phyloP scores from a whole-genome alignment of 2,797 vertebrate species.

The Leptatherina wallacei region DNA sequence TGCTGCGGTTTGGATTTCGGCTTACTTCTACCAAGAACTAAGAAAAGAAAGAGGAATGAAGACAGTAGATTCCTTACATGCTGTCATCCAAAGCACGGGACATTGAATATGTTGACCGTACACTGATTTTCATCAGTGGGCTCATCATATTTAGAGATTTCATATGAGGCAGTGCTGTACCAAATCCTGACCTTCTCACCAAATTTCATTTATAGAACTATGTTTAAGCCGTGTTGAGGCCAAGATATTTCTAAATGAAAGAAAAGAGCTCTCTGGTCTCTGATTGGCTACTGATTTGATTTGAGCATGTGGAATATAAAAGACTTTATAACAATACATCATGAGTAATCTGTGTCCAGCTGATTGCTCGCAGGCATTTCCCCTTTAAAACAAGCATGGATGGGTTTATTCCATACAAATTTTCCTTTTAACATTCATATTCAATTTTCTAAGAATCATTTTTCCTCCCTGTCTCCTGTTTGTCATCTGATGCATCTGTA shows the following conservation, averaged over 20 bases:
- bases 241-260: slow-evolving; percentile 13
- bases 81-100: slow-evolving; percentile 23
- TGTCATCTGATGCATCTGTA: background rate
- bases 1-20: slow-evolving; percentile 46
- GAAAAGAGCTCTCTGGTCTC: slow-evolving; percentile 1
- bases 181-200: background rate
- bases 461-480: background rate
- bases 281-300: background rate
- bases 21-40: slow-evolving; percentile 52
- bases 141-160: background rate
- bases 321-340: background rate
- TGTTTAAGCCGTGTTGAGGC: slow-evolving; percentile 5
- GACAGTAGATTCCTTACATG: slow-evolving; percentile 29
- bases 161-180: no score
- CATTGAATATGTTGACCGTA: background rate
- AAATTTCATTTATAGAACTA: background rate
- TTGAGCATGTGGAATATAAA: background rate
- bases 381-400: background rate
- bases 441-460: slow-evolving; percentile 3
- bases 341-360: background rate
- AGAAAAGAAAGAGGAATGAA: slow-evolving; percentile 54
- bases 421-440: background rate
- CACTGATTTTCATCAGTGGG: background rate
- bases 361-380: background rate
- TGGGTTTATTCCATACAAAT: background rate